Conservation (phyloP, 2,888 invertebrate species). For the Stenotaenia linearis region DNA sequence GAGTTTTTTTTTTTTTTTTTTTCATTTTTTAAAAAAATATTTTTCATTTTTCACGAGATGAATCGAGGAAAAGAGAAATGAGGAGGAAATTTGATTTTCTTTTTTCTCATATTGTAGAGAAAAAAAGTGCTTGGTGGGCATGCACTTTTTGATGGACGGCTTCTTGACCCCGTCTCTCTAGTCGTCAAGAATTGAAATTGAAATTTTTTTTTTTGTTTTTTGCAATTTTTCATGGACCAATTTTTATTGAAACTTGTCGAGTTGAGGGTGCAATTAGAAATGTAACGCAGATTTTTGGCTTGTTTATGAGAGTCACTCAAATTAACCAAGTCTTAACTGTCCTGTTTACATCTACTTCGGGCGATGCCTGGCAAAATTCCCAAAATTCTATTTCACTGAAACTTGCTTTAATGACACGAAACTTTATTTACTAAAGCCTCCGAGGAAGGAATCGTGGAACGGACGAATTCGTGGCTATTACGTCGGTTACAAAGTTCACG, state of each 20-base stretch:
- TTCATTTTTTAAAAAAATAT: background rate
- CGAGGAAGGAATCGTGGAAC: conserved; percentile 44
- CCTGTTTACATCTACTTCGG: conserved; percentile 2
- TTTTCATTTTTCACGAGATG: background rate
- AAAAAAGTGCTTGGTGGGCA: conserved; percentile 14
- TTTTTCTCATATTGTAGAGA: background rate
- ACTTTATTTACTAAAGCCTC: conserved; percentile 40
- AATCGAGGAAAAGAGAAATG: conserved; percentile 7
- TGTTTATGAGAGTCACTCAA: conserved; percentile 16
- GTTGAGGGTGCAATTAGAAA: background rate
- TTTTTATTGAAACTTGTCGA: background rate
- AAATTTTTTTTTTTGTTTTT: background rate
- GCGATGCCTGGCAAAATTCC: conserved; percentile 16
- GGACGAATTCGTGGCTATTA: conserved; percentile 49
- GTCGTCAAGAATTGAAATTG: conserved; percentile 11
- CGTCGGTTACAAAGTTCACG: conserved; percentile 44
- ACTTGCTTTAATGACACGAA: background rate
- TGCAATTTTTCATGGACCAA: background rate
- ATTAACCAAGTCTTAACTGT: conserved; percentile 15
- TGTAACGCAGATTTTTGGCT: background rate
- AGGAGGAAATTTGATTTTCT: conserved; percentile 26
- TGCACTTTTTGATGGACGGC: conserved; percentile 8
- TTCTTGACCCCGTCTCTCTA: conserved; percentile 7
- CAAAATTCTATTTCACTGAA: background rate
- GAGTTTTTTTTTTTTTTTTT: background rate